Base-by-base conservation (phyloP, 2,113 vertebrate genomes). In the Grantiella picta region DNA sequence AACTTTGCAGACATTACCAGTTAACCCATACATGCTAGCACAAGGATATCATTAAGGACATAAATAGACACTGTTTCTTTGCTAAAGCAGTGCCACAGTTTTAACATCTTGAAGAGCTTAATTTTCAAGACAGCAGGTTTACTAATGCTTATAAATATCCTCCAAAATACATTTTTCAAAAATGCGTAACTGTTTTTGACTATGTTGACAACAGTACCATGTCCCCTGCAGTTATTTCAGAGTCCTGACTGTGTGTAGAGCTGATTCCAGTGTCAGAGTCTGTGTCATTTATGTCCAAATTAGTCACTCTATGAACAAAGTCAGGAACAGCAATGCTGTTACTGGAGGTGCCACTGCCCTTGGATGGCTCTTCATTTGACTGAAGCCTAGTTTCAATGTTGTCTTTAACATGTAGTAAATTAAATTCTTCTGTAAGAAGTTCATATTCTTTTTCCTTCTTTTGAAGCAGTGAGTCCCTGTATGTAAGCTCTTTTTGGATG, bases 251-350 rank as follows among this genome's bases (percentile, higher is more conserved):
- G 96, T 99, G 99, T 29, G 99, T 99, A 61, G 99, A 99, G 86
- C 99, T 99, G 89, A 99, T 99, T 35, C 99, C 99, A 8, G 99
- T 99, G 97, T 99, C 99, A 19, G 99, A 99, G 97, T 99, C 99
- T 23, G 99, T 99, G 94, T 99, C 99, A 5, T 99, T 99, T 49
- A 98, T 89, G 45, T 99, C 98, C 42, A 95, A 63, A 77, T 95
- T 98, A 21, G 97, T 98, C 86, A 98, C 94, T 89, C 93, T 97
- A 21, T 97, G 98, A 95, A 98, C 97, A 81, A 98, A 96, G 56
- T 97, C 97, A 82, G 92, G 68, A 28, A 42, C 89, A 42, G 81
- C 92, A 45, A 44, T 91, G 36, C 38, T 71, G 80, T 63, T 90
- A 87, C 65, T 95, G n/a, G 94, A 88, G 57, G 54, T 63, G 36